phyloP scores from a whole-genome alignment of 1,140 invertebrate species.

The Paramacrobiotus metropolitanus region DNA sequence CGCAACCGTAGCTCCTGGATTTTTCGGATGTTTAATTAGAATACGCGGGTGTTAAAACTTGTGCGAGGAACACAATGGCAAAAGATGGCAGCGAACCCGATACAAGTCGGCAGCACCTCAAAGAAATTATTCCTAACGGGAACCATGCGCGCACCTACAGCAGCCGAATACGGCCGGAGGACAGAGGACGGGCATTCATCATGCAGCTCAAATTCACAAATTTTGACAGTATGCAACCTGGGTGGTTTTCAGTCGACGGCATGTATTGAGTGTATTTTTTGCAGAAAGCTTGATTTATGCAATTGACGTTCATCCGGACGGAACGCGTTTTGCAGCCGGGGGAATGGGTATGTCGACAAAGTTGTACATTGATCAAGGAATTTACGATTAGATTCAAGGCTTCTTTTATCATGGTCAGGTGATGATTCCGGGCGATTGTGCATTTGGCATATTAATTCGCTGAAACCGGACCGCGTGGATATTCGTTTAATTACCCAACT shows the following conservation, averaged over 20 bases:
- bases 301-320: slow-evolving; percentile 87
- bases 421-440: slow-evolving; percentile 21
- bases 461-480: slow-evolving; percentile 35
- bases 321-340: slow-evolving; percentile 41
- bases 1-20: too few species aligned
- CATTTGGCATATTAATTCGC: slow-evolving; percentile 28
- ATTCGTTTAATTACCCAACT: slow-evolving; percentile 82
- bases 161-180: too few species aligned
- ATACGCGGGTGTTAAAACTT: too few species aligned
- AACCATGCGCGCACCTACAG: too few species aligned
- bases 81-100: too few species aligned
- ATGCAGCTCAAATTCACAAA: neutral
- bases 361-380: neutral
- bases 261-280: neutral
- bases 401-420: slow-evolving; percentile 12
- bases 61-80: too few species aligned
- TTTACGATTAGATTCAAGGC: neutral
- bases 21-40: too few species aligned
- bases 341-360: neutral
- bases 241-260: neutral
- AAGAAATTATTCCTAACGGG: too few species aligned
- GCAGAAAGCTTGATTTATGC: slow-evolving; percentile 82
- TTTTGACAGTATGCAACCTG: neutral
- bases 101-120: too few species aligned
- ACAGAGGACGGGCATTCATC: too few species aligned